These are phyloP conservation scores for Phthorimaea operculella DNA, from an alignment of 1,140 invertebrate genomes.

Conservation along the genomic window DNA sequence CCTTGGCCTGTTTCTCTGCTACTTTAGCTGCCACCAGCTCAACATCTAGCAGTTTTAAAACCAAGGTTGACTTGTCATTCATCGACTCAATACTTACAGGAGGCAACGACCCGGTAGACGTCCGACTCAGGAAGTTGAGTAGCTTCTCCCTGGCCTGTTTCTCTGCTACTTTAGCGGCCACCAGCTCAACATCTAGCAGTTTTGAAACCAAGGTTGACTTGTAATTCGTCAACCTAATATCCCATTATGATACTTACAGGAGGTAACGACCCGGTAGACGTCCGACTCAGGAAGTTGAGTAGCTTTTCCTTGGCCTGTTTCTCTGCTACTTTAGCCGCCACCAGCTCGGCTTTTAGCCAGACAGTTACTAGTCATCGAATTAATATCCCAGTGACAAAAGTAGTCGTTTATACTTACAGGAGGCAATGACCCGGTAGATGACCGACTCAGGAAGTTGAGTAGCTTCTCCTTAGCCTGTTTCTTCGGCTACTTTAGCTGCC, in stretches of 20 bases:
- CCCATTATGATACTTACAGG: background rate
- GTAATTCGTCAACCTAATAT: no score
- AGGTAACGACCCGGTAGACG: slow-evolving; percentile 16
- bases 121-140: slow-evolving; percentile 83
- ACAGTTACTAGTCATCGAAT: no score
- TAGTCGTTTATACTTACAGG: background rate
- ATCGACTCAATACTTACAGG: slow-evolving; percentile 44
- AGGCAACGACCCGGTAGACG: slow-evolving; percentile 62
- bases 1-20: no score
- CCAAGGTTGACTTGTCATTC: no score
- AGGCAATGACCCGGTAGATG: slow-evolving; percentile 19
- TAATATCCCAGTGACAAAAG: no score
- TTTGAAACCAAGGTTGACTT: no score
- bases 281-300: slow-evolving; percentile 80
- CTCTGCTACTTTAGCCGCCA: slow-evolving; percentile 84
- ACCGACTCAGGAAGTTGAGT: slow-evolving; percentile 80
- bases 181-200: slow-evolving; percentile 82
- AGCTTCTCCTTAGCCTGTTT: slow-evolving; percentile 92
- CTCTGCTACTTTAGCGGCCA: slow-evolving; percentile 89
- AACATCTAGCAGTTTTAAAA: no score
- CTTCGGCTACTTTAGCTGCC: no score
- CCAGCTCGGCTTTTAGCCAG: slow-evolving; percentile 68
- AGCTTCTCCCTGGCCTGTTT: slow-evolving; percentile 95
- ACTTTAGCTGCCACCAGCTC: no score
- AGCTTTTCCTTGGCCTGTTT: slow-evolving; percentile 91